Evolutionary conservation across 2,113 vertebrate genomes (phyloP).

Genomic region (Carlito syrichta): DNA sequence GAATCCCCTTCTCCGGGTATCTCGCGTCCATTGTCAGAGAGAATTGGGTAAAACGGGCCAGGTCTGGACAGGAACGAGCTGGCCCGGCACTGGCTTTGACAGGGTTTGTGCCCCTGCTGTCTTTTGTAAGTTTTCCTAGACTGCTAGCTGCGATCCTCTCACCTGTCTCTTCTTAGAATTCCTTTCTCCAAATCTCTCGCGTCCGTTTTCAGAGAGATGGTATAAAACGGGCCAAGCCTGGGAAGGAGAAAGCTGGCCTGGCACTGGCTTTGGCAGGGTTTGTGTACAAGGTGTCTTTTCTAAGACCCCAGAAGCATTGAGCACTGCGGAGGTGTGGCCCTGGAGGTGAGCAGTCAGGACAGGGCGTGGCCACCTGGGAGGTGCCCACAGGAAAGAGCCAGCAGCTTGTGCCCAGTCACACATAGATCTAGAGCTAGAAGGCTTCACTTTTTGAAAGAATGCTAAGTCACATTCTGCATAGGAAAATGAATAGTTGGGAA

Average conservation of each 20-base stretch:
- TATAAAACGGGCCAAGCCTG: not conserved
- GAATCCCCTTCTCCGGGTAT: not conserved
- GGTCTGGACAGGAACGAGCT: no score
- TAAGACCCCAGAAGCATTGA: no score
- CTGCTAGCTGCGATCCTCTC: not conserved
- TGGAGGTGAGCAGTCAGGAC: not conserved
- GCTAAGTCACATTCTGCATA: not conserved
- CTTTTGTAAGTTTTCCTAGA: not conserved
- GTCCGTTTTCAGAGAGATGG: not conserved
- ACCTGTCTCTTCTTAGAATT: not conserved
- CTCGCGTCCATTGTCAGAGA: no score
- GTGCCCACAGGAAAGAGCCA: not conserved
- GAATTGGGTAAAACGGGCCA: no score
- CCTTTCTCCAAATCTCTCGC: not conserved
- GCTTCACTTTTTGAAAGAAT: not conserved
- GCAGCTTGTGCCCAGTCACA: no score
- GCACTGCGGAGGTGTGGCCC: not conserved
- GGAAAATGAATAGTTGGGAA: not conserved
- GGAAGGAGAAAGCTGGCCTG: not conserved
- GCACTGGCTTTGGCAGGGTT: not conserved
- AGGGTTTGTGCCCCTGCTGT: no score
- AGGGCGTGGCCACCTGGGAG: no score
- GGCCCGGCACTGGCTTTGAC: no score
- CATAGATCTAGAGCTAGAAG: not conserved
- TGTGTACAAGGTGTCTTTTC: accelerated